Evolutionary conservation across 2,888 invertebrate species (phyloP), one percentile per base, ranked within the genome.

Genomic region (Vanessa cardui): DNA sequence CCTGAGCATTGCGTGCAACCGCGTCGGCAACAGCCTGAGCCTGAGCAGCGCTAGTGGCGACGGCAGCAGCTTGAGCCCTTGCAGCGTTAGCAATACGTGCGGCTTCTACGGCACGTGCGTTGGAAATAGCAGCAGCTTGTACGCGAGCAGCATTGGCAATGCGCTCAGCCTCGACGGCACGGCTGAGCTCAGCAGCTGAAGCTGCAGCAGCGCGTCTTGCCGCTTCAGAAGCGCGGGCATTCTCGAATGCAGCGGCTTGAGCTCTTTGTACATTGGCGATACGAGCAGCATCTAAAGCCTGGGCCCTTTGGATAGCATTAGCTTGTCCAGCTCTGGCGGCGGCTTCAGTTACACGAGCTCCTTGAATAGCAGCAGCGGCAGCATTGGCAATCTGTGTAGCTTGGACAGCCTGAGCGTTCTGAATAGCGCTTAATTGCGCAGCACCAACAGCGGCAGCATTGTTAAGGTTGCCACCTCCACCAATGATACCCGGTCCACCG

Each of bases 391-490:
- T 90, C 70, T 90, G 86, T 4, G 90, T 81, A 2, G 86, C 92
- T 18, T 89, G 90, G 15, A 84, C 90, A 16, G 92, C 92, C 68
- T 91, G 92, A 1, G 92, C 91, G 77, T 91, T 91, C 70, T 92
- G 91, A 70, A 91, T 90, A 49, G 91, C 90, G 67, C 88, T 90
- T 58, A 92, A 87, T 63, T 90, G 92, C 49, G 92, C 89, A 31
- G 90, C 90, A 12, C 91, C 90, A 2, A 81, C 90, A 6, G 89
- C 86, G 3, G 84, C 92, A 6, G 90, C 91, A 71, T 83, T 88
- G 78, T 90, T 91, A 50, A 92, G 83, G 0, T 85, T 84, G 52
- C 81, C 83, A 66, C 88, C 88, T 46, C 71, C 71, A 15, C 56
- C 33, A n/a, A 70, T 49, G 15, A 69, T 59, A 39, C 73, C 68